Evolutionary conservation across 2,113 vertebrate genomes (phyloP), one percentile per base, ranked within the genome.

Genomic region (Phoenicopterus ruber): DNA sequence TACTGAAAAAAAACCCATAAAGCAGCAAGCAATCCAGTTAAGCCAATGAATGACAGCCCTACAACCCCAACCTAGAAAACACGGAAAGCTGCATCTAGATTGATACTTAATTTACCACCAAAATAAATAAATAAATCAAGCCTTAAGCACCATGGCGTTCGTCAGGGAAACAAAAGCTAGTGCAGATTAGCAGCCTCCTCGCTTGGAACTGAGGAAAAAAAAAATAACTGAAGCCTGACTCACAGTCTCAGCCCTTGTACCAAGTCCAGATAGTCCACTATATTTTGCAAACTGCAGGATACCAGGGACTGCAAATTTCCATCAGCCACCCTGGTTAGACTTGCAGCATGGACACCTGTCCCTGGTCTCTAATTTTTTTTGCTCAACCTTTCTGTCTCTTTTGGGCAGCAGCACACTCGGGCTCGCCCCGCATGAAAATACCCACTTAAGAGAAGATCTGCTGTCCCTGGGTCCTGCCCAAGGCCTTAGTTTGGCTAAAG

Each of bases 91-190:
- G 78, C 84, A 44, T 76, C 66, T 59, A 76, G 77, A 32, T 36
- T 89, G 86, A 79, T 87, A 46, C 81, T 78, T 96, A 59, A 94
- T 91, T 96, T 96, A 40, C 84, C 14, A 72, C 18, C 24, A 25
- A 95, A 97, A 96, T 76, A 93, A 96, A 94, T 77, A 88, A 95
- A 92, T 86, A 81, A 95, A 94, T 91, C 38, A 89, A 93, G 72
- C 73, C 65, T 87, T 82, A 94, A 94, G 80, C 86, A 86, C 59
- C 22, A 29, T 40, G 82, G 59, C 2, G 4, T 87, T 95, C 70
- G 72, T 84, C 89, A 91, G 61, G 57, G 61, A 89, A 87, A 93
- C 61, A 76, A 94, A 86, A 97, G 14, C 77, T 29, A 36, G 61
- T 13, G 73, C 69, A 91, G 69, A 94, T 89, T 82, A 76, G 65